A percentile compares a stretch with the other conserved stretches of the same genome.
phyloP scores from a whole-genome alignment of 2,113 vertebrate species.

The Podocnemis expansa region DNA sequence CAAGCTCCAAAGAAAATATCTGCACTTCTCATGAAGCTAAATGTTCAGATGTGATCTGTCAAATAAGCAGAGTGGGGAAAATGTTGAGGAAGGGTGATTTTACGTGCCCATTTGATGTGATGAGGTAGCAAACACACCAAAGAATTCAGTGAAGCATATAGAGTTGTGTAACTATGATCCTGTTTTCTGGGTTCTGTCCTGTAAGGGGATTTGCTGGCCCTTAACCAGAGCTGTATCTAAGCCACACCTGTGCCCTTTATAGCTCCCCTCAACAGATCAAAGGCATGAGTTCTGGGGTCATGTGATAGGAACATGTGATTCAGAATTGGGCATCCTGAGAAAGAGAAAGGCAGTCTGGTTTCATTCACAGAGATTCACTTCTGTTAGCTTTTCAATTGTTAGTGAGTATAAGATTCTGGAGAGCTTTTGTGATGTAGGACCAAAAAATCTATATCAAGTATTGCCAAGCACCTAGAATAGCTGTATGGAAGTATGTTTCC shows the following conservation, averaged over 20 bases:
- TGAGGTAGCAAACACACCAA: not conserved
- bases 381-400: not conserved
- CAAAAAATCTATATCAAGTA: not conserved
- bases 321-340: not conserved
- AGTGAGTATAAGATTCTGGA: not conserved
- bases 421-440: not conserved
- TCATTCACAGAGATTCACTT: not conserved
- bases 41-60: not conserved
- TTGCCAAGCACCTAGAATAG: not conserved
- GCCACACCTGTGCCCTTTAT: not conserved
- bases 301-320: not conserved
- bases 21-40: not conserved
- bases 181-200: not conserved
- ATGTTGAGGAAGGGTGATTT: not conserved
- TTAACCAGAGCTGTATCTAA: not conserved
- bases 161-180: not conserved
- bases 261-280: not conserved
- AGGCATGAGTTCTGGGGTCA: not conserved
- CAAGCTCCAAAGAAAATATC: not conserved
- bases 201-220: not conserved
- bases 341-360: not conserved
- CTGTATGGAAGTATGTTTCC: not conserved
- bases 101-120: not conserved
- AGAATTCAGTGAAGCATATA: not conserved
- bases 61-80: not conserved